Percentiles rank a stretch among this genome's conserved stretches.
Conservation (phyloP, 1,140 invertebrate genomes). For the Pomacea maculata region DNA sequence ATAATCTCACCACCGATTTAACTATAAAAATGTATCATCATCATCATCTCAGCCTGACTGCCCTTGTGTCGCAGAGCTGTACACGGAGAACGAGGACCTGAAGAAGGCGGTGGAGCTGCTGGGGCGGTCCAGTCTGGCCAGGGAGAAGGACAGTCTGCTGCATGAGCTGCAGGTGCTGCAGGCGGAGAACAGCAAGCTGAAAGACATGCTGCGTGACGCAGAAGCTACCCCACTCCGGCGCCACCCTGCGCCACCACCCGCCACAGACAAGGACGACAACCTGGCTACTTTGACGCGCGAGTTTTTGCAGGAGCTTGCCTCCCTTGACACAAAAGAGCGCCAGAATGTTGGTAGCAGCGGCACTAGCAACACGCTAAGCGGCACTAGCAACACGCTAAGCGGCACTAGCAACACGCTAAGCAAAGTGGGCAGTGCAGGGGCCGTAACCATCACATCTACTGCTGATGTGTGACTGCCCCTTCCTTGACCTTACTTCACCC, state of each 20-base stretch:
- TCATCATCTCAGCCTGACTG: not conserved
- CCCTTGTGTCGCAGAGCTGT: slow-evolving; percentile 22
- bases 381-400: too few species aligned
- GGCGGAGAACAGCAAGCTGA: slow-evolving; percentile 35
- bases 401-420: not conserved
- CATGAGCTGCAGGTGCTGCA: slow-evolving; percentile 39
- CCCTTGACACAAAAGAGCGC: slow-evolving; percentile 18
- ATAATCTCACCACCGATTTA: too few species aligned
- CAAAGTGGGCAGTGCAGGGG: not conserved
- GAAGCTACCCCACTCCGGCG: not conserved
- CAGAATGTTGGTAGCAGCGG: too few species aligned
- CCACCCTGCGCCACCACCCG: not conserved
- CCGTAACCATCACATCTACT: not conserved
- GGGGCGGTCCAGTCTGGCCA: slow-evolving; percentile 28
- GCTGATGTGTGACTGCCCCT: not conserved
- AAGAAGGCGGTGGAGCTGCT: slow-evolving; percentile 29
- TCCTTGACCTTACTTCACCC: too few species aligned
- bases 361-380: too few species aligned
- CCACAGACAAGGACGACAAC: slow-evolving; percentile 19
- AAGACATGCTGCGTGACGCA: slow-evolving; percentile 14
- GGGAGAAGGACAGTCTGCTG: slow-evolving; percentile 35
- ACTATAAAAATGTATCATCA: too few species aligned
- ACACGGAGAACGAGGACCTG: slow-evolving; percentile 32
- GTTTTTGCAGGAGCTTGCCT: slow-evolving; percentile 27
- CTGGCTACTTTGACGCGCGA: slow-evolving; percentile 24